Evolutionary conservation across 2,888 invertebrate species (phyloP).

Genomic region (Cyclophora punctaria): DNA sequence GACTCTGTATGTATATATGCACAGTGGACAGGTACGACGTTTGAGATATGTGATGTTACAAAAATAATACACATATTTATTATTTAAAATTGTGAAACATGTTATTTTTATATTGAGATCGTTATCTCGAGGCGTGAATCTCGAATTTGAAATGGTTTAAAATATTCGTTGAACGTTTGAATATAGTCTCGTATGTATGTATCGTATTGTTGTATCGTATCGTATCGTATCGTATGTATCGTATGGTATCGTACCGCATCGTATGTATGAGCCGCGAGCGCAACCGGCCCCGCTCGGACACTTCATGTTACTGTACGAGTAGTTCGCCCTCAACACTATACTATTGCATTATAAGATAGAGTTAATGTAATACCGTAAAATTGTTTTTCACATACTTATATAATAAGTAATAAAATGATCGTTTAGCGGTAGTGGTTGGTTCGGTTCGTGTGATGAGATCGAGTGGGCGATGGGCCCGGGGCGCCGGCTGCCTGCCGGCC

Average conservation of each 20-base stretch:
- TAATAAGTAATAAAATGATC: slow-evolving; percentile 65
- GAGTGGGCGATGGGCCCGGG: slow-evolving; percentile 32
- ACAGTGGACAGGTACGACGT: slow-evolving; percentile 53
- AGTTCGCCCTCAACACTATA: slow-evolving; percentile 42
- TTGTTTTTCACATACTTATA: slow-evolving; percentile 69
- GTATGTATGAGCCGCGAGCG: slow-evolving; percentile 3
- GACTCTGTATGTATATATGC: slow-evolving; percentile 70
- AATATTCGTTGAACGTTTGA: slow-evolving; percentile 20
- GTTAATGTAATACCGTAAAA: slow-evolving; percentile 51
- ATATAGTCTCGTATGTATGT: too few relatives aligned
- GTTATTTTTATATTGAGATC: slow-evolving; percentile 65
- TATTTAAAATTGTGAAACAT: slow-evolving; percentile 52
- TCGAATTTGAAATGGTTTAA: slow-evolving; percentile 21
- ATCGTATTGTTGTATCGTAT: too few relatives aligned
- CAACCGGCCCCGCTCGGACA: slow-evolving; percentile 20
- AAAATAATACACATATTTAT: slow-evolving; percentile 43
- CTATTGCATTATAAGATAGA: slow-evolving; percentile 50
- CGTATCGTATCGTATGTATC: slow-evolving; percentile 5
- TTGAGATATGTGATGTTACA: slow-evolving; percentile 59
- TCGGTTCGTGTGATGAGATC: slow-evolving; percentile 28
- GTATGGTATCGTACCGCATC: slow-evolving; percentile 12
- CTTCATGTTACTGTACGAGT: slow-evolving; percentile 27
- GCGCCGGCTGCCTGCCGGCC: slow-evolving; percentile 32
- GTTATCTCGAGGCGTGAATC: slow-evolving; percentile 38
- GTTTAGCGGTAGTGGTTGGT: slow-evolving; percentile 61